A percentile compares a stretch with the other conserved stretches of the same genome.
Evolutionary conservation across 2,797 vertebrate genomes (phyloP).

Genomic region (Argya squamiceps): DNA sequence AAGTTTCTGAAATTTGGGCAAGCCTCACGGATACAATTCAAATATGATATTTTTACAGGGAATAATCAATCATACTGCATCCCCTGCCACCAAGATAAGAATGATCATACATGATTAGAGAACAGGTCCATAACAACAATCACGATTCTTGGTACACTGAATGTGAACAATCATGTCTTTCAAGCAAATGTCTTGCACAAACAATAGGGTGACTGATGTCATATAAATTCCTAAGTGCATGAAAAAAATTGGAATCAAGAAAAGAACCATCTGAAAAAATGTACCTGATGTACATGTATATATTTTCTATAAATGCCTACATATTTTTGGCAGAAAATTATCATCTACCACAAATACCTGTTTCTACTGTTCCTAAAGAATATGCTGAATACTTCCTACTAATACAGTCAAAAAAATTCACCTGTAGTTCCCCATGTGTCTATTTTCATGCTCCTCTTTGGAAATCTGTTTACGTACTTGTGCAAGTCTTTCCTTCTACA

Average conservation of each 20-base stretch:
- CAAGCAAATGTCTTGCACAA: neutral
- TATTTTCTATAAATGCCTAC: neutral
- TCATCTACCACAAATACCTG: neutral
- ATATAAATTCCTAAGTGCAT: neutral
- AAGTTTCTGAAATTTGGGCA: neutral
- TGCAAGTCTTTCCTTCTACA: conserved; percentile 93
- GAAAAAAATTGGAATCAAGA: neutral
- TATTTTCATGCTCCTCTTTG: conserved; percentile 94
- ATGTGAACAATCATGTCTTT: neutral
- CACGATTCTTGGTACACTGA: neutral
- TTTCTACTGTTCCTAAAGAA: neutral
- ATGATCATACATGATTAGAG: neutral
- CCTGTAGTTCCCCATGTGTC: conserved; percentile 98
- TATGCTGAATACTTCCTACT: neutral
- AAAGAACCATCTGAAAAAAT: neutral
- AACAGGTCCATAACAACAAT: neutral
- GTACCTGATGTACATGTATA: neutral
- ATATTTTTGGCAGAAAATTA: neutral
- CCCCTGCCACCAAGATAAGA: neutral
- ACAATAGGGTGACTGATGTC: neutral
- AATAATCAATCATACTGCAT: neutral
- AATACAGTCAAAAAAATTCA: conserved; percentile 68
- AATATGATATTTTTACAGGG: neutral
- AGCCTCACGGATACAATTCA: neutral
- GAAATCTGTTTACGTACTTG: conserved; percentile 96